Evolutionary conservation across 2,797 vertebrate genomes (phyloP), one percentile per base, ranked within the genome.

Genomic region (Myotis daubentonii): DNA sequence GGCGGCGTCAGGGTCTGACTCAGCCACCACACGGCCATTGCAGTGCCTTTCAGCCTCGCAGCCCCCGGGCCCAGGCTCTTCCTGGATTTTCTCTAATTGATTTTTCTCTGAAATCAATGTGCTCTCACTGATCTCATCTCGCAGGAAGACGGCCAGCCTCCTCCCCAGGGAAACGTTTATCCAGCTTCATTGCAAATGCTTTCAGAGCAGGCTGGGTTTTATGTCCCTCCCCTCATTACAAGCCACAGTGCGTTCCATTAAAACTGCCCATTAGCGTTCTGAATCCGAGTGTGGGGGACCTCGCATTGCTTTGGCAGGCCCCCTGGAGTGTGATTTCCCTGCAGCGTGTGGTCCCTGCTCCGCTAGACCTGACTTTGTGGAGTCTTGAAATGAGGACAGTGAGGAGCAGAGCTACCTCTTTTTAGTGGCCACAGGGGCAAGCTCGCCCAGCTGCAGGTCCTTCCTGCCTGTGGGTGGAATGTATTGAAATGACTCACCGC

Each of bases 361-460:
- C 36, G 20, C 79, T 70, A 49, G 71, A 76, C n/a, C 49, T 78
- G 41, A 47, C 72, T 79, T 79, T 93, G 84, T 95, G 19, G 89
- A 84, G 71, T 57, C 66, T 82, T 87, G 71, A 78, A 79, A 36
- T 76, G 78, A 47, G 19, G 72, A 84, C 41, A 3, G 78, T 57
- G 41, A 47, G 51, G 33, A 83, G 25, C 51, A 79, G 55, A 80
- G 4, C 30, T 68, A 6, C 0, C 49, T 93, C 38, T 28, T 71
- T 84, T 81, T 55, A 71, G 84, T 72, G 89, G 33, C 66, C 3
- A 3, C 13, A 2, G 85, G 28, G 49, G 2, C 33, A 95, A 9
- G 49, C 13, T 47, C 55, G 22, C 55, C 60, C 25, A 28, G 5
- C 7, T 75, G 75, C 23, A n/a, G 5, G 65, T 66, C 16, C 9